phyloP scores from a whole-genome alignment of 1,140 invertebrate genomes.

The Conopomorpha cramerella region DNA sequence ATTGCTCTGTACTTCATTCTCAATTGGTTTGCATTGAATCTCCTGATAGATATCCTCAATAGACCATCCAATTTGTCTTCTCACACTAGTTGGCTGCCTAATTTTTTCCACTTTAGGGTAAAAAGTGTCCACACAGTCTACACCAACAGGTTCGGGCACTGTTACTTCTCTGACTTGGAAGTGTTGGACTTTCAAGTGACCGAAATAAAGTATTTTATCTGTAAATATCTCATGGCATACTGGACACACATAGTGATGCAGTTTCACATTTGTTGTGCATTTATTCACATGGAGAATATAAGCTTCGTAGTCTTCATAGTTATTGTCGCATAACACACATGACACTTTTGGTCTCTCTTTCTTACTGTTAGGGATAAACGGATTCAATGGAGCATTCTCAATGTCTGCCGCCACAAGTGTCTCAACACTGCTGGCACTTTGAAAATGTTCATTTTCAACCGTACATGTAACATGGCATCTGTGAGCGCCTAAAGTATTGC shows the following conservation, averaged over 20 bases:
- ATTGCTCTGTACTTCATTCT: conserved; percentile 33
- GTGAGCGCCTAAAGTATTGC: conserved; percentile 31
- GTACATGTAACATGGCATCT: conserved; percentile 41
- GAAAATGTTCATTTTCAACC: conserved; percentile 36
- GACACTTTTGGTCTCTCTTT: conserved; percentile 29
- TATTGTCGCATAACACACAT: conserved; percentile 44
- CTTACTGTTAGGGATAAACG: too few relatives aligned
- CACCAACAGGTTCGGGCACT: conserved; percentile 18
- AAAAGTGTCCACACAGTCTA: conserved; percentile 42
- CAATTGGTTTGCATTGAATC: conserved; percentile 41
- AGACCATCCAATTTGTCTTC: conserved; percentile 52
- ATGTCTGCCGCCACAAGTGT: conserved; percentile 42
- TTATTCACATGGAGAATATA: conserved; percentile 46
- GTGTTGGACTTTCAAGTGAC: conserved; percentile 32
- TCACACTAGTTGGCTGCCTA: conserved; percentile 34
- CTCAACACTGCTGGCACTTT: conserved; percentile 37
- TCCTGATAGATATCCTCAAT: conserved; percentile 54
- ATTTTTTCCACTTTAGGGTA: conserved; percentile 35
- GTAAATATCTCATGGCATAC: conserved; percentile 45
- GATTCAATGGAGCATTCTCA: conserved; percentile 9
- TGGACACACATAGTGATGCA: conserved; percentile 47
- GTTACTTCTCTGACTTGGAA: conserved; percentile 24
- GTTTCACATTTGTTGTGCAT: conserved; percentile 47
- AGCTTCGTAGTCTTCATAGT: conserved; percentile 36
- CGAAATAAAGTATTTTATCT: conserved; percentile 32